Percentiles rank a stretch among this genome's conserved stretches.
phyloP scores from a whole-genome alignment of 2,888 invertebrate species.

The Microdon myrmicae region DNA sequence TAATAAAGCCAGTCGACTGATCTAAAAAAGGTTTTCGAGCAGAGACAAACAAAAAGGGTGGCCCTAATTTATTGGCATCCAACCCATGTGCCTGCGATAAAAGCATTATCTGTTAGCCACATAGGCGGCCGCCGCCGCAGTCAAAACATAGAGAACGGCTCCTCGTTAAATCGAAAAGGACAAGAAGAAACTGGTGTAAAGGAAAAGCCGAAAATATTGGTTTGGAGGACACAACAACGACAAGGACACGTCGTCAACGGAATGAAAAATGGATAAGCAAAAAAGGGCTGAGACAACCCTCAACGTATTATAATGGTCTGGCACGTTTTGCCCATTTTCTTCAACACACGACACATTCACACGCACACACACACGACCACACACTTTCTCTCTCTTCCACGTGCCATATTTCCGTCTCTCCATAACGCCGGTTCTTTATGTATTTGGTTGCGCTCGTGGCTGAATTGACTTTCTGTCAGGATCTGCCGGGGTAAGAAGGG shows the following conservation, averaged over 20 bases:
- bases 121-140: slow-evolving; percentile 11
- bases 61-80: too few species aligned
- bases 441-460: too few species aligned
- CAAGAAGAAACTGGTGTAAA: too few species aligned
- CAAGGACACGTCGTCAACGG: not conserved
- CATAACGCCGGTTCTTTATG: too few species aligned
- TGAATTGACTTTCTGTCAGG: too few species aligned
- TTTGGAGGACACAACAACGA: not conserved
- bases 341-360: too few species aligned
- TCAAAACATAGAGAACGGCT: slow-evolving; percentile 12
- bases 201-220: slow-evolving; percentile 8
- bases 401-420: too few species aligned
- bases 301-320: slow-evolving; percentile 49
- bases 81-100: slow-evolving; percentile 46
- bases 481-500: not conserved
- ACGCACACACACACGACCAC: too few species aligned
- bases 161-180: slow-evolving; percentile 22
- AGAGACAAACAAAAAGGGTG: too few species aligned
- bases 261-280: slow-evolving; percentile 7
- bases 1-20: too few species aligned
- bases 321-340: slow-evolving; percentile 49
- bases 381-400: too few species aligned
- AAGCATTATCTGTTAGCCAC: slow-evolving; percentile 15
- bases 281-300: slow-evolving; percentile 30
- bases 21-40: too few species aligned